These are phyloP conservation scores for Achatina immaculata DNA, from an alignment of 1,140 invertebrate genomes.

Conservation along the genomic window DNA sequence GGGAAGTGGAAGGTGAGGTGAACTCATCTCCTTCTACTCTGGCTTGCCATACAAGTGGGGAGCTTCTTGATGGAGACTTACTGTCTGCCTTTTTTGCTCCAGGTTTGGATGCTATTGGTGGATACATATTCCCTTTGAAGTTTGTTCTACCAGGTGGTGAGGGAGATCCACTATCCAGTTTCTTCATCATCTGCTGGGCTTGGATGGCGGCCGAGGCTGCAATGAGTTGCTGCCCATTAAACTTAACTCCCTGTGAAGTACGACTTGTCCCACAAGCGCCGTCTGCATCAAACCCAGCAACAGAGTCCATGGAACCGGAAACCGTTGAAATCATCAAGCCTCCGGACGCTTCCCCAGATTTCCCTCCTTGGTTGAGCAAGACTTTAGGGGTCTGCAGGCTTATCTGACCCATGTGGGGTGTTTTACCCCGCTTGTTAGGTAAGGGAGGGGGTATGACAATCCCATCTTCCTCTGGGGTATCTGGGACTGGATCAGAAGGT, in stretches of 20 bases:
- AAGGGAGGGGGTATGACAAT: conserved; percentile 30
- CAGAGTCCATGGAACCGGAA: not conserved
- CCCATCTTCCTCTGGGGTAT: not conserved
- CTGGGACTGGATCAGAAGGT: conserved; percentile 33
- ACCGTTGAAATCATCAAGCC: not conserved
- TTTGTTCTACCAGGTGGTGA: conserved; percentile 17
- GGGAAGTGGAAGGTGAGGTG: not conserved
- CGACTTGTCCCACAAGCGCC: not conserved
- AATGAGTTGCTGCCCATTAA: not conserved
- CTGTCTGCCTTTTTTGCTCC: not conserved
- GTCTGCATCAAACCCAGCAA: not conserved
- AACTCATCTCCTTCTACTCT: conserved; percentile 11
- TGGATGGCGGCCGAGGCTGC: conserved; percentile 1
- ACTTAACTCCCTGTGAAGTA: not conserved
- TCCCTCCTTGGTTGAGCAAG: not conserved
- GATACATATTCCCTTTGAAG: conserved; percentile 17
- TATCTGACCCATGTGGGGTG: conserved; percentile 51
- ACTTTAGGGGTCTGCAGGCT: conserved; percentile 41
- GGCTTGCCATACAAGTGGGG: conserved; percentile 24
- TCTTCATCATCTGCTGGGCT: conserved; percentile 8
- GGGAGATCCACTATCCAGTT: not conserved
- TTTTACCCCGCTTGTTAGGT: conserved; percentile 34
- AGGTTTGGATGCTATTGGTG: conserved; percentile 1
- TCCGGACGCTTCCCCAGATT: not conserved
- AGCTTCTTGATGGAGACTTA: not conserved